phyloP scores from a whole-genome alignment of 2,113 vertebrate species.

The Cyanoderma ruficeps region DNA sequence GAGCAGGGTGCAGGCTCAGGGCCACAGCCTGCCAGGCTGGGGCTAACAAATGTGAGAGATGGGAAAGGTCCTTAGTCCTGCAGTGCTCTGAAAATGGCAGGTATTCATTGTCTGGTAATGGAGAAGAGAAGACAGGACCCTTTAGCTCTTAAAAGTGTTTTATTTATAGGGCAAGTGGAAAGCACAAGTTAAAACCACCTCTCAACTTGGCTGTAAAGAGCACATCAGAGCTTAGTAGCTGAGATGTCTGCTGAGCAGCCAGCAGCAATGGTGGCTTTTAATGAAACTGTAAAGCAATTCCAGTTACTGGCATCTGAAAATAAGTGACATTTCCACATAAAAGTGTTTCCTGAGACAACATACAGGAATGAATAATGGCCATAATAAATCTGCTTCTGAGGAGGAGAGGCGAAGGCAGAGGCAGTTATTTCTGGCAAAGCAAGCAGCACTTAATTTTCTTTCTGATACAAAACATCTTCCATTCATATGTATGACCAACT shows the following conservation, averaged over 20 bases:
- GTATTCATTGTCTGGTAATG: neutral
- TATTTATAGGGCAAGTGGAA: slow-evolving; percentile 23
- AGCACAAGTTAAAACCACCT: slow-evolving; percentile 1
- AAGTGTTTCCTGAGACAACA: slow-evolving; percentile 16
- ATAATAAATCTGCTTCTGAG: slow-evolving; percentile 39
- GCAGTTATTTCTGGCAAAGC: slow-evolving; percentile 24
- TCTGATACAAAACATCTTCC: neutral
- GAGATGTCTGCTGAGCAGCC: slow-evolving; percentile 19
- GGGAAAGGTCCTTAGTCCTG: neutral
- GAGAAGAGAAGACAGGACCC: neutral
- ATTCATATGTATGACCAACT: neutral
- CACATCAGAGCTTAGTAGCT: slow-evolving; percentile 8
- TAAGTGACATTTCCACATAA: slow-evolving; percentile 45
- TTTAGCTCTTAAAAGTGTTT: slow-evolving; percentile 28
- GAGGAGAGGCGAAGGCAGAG: neutral
- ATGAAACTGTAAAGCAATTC: slow-evolving; percentile 47
- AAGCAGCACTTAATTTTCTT: slow-evolving; percentile 31
- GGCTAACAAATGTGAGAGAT: neutral
- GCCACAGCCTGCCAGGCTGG: neutral
- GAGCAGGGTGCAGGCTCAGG: rapidly evolving
- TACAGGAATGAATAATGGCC: slow-evolving; percentile 24
- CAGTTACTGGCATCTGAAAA: slow-evolving; percentile 34
- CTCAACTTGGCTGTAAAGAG: slow-evolving; percentile 5
- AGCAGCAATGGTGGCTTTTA: slow-evolving; percentile 22
- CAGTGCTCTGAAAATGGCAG: neutral